Evolutionary conservation across 2,113 vertebrate species (phyloP).

Genomic region (Parotia lawesii): DNA sequence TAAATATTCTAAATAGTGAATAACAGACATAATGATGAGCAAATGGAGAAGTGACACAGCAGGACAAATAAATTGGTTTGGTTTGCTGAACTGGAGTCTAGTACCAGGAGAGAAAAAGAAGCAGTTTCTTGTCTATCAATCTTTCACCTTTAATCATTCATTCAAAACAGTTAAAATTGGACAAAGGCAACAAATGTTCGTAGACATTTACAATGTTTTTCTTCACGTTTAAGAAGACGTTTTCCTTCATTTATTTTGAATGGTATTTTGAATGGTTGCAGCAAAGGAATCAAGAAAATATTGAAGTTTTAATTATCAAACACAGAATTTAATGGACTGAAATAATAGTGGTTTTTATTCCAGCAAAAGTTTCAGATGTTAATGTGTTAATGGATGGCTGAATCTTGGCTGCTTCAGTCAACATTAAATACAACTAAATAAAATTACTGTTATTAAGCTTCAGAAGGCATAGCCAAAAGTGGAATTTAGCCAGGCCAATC

Average conservation of each 20-base stretch:
- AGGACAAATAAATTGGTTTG: not conserved
- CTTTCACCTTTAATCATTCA: not conserved
- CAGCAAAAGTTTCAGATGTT: not conserved
- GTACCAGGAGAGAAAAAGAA: not conserved
- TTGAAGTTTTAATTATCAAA: not conserved
- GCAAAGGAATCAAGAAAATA: not conserved
- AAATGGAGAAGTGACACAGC: not conserved
- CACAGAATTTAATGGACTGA: not conserved
- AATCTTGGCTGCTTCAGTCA: not conserved
- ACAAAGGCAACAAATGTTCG: not conserved
- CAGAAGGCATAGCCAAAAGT: not conserved
- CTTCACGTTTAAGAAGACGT: not conserved
- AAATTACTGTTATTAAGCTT: not conserved
- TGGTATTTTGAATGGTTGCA: not conserved
- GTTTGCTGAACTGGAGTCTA: not conserved
- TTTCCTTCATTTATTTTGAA: not conserved
- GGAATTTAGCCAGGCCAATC: not conserved
- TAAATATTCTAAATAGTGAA: not conserved
- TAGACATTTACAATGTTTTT: accelerated
- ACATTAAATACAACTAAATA: not conserved
- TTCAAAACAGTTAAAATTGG: not conserved
- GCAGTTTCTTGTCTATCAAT: not conserved
- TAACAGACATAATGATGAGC: not conserved
- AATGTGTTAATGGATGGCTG: not conserved
- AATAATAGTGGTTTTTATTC: not conserved